Evolutionary conservation across 2,797 vertebrate genomes (phyloP).

Genomic region (Propithecus perrieri): DNA sequence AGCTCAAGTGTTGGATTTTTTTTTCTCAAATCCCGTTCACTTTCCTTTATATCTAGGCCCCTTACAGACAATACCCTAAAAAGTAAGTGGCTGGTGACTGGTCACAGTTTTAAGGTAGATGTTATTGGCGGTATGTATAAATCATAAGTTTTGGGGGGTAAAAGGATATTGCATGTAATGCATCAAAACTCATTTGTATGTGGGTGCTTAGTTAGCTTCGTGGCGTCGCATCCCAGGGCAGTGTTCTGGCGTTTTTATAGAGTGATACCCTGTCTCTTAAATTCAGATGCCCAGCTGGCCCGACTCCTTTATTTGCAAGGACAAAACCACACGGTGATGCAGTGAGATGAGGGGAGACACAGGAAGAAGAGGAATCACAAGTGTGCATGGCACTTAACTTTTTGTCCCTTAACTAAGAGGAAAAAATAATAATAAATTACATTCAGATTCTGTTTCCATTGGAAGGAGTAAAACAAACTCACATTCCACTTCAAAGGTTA

Average conservation of each 20-base stretch:
- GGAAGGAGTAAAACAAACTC: background rate
- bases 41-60: background rate
- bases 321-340: background rate
- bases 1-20: background rate
- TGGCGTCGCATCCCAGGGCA: background rate
- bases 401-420: background rate
- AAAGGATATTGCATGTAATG: background rate
- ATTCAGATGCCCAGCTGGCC: background rate
- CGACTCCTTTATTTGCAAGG: background rate
- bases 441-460: background rate
- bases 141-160: background rate
- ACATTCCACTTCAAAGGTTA: background rate
- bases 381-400: rapidly evolving
- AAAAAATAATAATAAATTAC: background rate
- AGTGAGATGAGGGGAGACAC: background rate
- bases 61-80: background rate
- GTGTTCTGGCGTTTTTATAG: background rate
- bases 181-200: too few relatives aligned
- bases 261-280: background rate
- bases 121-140: too few relatives aligned
- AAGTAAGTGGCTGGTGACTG: background rate
- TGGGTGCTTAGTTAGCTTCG: background rate
- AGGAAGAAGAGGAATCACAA: background rate
- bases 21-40: background rate
- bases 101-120: background rate